Conservation (phyloP, 2,113 vertebrate genomes). For the Istiophorus platypterus region DNA sequence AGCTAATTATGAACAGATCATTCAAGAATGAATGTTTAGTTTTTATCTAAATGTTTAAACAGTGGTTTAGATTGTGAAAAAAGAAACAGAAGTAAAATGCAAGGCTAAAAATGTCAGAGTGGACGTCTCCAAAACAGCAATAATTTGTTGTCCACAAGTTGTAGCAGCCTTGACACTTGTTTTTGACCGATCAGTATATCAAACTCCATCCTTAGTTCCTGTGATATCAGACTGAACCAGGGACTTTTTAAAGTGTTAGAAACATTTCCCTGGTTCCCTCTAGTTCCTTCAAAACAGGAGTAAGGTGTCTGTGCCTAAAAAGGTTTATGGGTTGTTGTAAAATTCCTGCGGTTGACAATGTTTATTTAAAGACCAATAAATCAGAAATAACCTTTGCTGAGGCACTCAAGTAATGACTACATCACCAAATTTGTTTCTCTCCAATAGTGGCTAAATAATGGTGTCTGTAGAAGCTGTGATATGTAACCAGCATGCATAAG, state of each 20-base stretch:
- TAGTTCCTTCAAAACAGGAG: background rate
- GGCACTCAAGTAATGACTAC: background rate
- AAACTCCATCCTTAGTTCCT: background rate
- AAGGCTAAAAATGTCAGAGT: background rate
- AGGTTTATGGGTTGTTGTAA: background rate
- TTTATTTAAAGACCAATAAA: background rate
- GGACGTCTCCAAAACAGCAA: too few species aligned
- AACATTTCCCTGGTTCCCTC: background rate
- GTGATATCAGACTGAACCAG: background rate
- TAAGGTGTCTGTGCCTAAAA: background rate
- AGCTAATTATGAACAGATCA: too few species aligned
- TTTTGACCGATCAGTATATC: background rate
- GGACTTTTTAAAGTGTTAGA: background rate
- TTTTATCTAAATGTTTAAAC: background rate
- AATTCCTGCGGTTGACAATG: background rate
- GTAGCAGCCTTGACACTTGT: too few species aligned
- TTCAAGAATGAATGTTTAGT: too few species aligned
- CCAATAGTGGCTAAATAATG: background rate
- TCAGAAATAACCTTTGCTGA: background rate
- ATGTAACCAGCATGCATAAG: conserved; percentile 20
- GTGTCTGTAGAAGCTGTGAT: background rate
- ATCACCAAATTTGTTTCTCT: background rate
- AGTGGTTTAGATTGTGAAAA: background rate
- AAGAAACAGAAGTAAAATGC: background rate
- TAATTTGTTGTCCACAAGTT: too few species aligned